phyloP scores from a whole-genome alignment of 2,888 invertebrate genomes.

The Harpagoxenus sublaevis region DNA sequence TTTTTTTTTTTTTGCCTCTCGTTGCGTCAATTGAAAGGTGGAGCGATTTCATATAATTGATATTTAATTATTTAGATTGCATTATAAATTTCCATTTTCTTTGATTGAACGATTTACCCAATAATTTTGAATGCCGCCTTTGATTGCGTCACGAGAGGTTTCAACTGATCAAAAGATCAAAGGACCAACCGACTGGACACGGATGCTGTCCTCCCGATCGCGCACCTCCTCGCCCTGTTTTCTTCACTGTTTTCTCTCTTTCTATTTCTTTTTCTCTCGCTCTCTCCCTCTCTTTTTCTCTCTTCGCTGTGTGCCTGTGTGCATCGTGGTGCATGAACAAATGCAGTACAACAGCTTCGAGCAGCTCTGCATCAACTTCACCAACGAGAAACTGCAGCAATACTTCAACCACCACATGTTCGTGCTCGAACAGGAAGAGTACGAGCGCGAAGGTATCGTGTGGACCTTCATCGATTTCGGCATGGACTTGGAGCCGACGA shows the following conservation, averaged over 20 bases:
- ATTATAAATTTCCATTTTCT: neutral
- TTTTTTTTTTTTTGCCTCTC: neutral
- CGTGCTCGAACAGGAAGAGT: conserved; percentile 98
- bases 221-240: neutral
- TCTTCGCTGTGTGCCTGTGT: conserved; percentile 73
- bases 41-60: neutral
- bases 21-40: conserved; percentile 8
- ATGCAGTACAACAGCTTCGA: conserved; percentile 96
- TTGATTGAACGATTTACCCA: neutral
- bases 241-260: conserved; percentile 24
- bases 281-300: conserved; percentile 50
- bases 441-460: conserved; percentile 95
- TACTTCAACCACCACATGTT: conserved; percentile 99
- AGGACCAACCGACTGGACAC: conserved; percentile 8
- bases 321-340: conserved; percentile 68
- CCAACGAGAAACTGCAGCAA: conserved; percentile 97
- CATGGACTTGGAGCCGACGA: conserved; percentile 96
- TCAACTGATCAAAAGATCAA: conserved; percentile 2
- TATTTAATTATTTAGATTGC: neutral
- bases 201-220: conserved; percentile 9
- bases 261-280: conserved; percentile 28
- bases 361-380: conserved; percentile 98
- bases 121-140: neutral
- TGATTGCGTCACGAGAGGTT: neutral
- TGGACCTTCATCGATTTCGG: conserved; percentile 99